Evolutionary conservation across 2,888 invertebrate genomes (phyloP).

Genomic region (Himalopsyche kuldschensis): DNA sequence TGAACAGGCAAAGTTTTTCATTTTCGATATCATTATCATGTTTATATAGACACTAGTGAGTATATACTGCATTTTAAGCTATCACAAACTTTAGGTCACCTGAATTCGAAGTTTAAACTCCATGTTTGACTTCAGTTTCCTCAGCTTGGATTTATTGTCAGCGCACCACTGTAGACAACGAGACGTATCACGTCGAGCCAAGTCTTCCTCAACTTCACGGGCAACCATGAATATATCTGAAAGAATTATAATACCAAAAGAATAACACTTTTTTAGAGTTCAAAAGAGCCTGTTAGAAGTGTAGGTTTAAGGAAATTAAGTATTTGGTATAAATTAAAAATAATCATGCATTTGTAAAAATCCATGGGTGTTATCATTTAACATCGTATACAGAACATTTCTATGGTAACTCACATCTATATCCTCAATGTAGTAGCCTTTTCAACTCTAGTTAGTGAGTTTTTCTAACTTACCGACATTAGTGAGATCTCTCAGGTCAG

Average conservation of each 20-base stretch:
- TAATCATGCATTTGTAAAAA: no score
- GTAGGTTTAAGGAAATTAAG: no score
- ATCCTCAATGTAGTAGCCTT: no score
- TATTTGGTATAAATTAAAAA: no score
- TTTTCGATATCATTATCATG: no score
- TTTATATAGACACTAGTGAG: no score
- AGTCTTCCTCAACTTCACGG: conserved; percentile 83
- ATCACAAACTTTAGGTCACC: conserved; percentile 43
- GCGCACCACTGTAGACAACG: conserved; percentile 95
- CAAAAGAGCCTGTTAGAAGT: not conserved
- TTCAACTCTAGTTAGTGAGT: no score
- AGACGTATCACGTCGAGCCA: conserved; percentile 78
- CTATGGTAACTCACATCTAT: no score
- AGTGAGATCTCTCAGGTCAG: conserved; percentile 81
- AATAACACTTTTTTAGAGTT: not conserved
- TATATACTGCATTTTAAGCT: no score
- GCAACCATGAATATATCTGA: conserved; percentile 82
- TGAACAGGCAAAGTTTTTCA: no score
- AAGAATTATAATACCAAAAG: conserved; percentile 31
- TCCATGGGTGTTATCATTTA: no score
- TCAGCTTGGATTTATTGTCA: conserved; percentile 92
- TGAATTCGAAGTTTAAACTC: conserved; percentile 88
- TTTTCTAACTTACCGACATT: conserved; percentile 71
- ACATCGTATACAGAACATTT: no score
- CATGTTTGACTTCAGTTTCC: conserved; percentile 92